Base-by-base conservation (phyloP, 2,888 invertebrate genomes). In the Cephus nigrinus region DNA sequence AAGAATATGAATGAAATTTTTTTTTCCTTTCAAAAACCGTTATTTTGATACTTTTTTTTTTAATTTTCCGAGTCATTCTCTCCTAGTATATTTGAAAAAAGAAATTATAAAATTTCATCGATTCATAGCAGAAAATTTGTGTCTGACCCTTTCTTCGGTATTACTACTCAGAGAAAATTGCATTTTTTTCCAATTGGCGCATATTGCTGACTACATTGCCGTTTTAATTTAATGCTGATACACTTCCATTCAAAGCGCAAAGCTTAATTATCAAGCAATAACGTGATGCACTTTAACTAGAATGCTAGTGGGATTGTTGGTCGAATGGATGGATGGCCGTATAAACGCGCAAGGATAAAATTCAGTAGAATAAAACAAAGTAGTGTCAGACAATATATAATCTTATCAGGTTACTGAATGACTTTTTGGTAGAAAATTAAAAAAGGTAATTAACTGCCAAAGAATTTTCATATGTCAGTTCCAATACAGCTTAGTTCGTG, bases 41-140 rank as follows among this genome's bases (percentile, higher is more conserved):
- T 77, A n/a, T 77, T 68, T 31, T 12, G 31, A 80, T 74, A 78
- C 32, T 30, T 72, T 4, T 9, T 23, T 23, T 23, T 9, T 55
- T 55, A 55, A 55, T 23, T 23, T 9, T 55, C 9, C 55, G 23
- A 9, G 2, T 5, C 23, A 3, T 55, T 9, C 1, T 55, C 15
- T 55, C 55, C 2, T 55, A 23, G 55, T 23, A 23, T 5, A 55
- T 55, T 55, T 9, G 55, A 15, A 23, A 2, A 23, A 40, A 36
- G 15, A 5, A 5, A 55, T 2, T 23, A 9, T 9, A 23, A 23
- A 55, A 55, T 55, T 55, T 9, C 23, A 23, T 55, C 55, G 9
- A 55, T 23, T 23, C 23, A 23, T 23, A 55, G 23, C 1, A 9
- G 2, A 23, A 5, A 9, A 55, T 23, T 23, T 55, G 9, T 0